Evolutionary conservation across 2,113 vertebrate genomes (phyloP).

Genomic region (Mustela nigripes): DNA sequence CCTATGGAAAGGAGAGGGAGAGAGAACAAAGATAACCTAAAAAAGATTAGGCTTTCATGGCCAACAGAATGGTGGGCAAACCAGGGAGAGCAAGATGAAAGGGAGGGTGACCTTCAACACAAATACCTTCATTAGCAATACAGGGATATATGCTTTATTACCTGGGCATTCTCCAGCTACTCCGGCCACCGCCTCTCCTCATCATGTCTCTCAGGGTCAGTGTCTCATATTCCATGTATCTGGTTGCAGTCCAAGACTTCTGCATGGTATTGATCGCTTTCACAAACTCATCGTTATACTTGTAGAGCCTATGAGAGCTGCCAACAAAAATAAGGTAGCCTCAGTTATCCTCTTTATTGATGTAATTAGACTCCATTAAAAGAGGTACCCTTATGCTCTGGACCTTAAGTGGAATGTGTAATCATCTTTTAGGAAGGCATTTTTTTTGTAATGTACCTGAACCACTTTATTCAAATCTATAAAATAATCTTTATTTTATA

Average conservation of each 20-base stretch:
- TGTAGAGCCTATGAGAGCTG: constrained; percentile 89
- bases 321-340: constrained; percentile 16
- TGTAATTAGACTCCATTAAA: neutral
- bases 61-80: neutral
- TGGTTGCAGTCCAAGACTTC: constrained; percentile 93
- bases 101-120: neutral
- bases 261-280: constrained; percentile 92
- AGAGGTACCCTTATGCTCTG: neutral
- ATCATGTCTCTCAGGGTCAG: constrained; percentile 90
- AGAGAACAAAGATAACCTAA: neutral
- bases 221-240: constrained; percentile 91
- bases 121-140: neutral
- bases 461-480: constrained; percentile 86
- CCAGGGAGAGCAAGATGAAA: neutral
- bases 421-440: neutral
- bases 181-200: constrained; percentile 91
- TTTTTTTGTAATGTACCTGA: constrained; percentile 73
- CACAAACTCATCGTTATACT: constrained; percentile 90
- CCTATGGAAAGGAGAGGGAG: neutral
- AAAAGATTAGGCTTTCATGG: neutral
- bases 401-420: neutral
- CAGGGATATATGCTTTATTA: constrained; percentile 61
- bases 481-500: constrained; percentile 91
- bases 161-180: constrained; percentile 89
- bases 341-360: neutral